These are phyloP conservation scores for Caenorhabditis angaria DNA, from an alignment of 2,888 invertebrate genomes.

Conservation along the genomic window DNA sequence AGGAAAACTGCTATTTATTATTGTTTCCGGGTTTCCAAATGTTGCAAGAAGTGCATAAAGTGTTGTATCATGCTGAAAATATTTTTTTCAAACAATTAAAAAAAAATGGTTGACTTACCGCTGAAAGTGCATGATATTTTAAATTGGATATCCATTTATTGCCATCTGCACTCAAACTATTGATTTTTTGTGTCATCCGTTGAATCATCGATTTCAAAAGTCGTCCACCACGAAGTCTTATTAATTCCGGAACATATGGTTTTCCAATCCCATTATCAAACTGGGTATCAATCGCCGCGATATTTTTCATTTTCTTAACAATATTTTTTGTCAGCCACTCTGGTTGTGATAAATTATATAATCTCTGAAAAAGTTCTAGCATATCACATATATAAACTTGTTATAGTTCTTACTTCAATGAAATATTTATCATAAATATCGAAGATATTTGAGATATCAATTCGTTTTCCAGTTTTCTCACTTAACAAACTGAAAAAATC, in stretches of 20 bases:
- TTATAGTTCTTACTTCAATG: slow-evolving; percentile 67
- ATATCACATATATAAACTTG: background rate
- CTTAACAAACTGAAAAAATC: slow-evolving; percentile 51
- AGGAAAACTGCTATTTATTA: slow-evolving; percentile 64
- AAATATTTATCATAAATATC: slow-evolving; percentile 60
- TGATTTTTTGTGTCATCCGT: slow-evolving; percentile 44
- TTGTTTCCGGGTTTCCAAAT: slow-evolving; percentile 65
- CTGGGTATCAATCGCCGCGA: slow-evolving; percentile 57
- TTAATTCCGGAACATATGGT: slow-evolving; percentile 60
- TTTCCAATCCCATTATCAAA: slow-evolving; percentile 60
- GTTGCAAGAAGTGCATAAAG: slow-evolving; percentile 66
- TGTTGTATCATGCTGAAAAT: slow-evolving; percentile 68
- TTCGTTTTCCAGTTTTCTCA: slow-evolving; percentile 53
- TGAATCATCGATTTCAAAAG: slow-evolving; percentile 43
- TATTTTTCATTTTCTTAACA: slow-evolving; percentile 46
- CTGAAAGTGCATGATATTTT: slow-evolving; percentile 69
- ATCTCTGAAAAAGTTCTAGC: slow-evolving; percentile 50
- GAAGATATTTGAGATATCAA: slow-evolving; percentile 55
- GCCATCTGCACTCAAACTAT: slow-evolving; percentile 39
- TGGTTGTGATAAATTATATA: slow-evolving; percentile 61
- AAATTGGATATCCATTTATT: slow-evolving; percentile 58
- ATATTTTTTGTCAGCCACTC: slow-evolving; percentile 58
- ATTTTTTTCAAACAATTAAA: too few relatives aligned
- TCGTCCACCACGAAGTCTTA: slow-evolving; percentile 51
- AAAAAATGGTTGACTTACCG: slow-evolving; percentile 42